Evolutionary conservation across 2,797 vertebrate species (phyloP).

Genomic region (Sebastes hubbsi): DNA sequence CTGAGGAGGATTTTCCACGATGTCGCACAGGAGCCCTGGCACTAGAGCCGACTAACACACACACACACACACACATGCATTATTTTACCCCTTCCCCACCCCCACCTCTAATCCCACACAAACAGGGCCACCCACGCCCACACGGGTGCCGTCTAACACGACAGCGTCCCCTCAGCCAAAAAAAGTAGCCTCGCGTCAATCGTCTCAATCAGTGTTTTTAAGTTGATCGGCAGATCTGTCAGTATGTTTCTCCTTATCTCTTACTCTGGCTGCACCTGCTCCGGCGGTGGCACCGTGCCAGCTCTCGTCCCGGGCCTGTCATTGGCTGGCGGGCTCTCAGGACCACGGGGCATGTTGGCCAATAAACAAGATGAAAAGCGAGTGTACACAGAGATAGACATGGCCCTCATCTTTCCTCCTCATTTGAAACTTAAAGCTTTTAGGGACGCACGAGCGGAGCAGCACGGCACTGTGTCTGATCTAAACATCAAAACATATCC

Average conservation of each 20-base stretch:
- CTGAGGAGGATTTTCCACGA: constrained; percentile 81
- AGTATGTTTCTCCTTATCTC: constrained; percentile 62
- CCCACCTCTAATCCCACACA: constrained; percentile 53
- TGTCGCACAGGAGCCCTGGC: constrained; percentile 75
- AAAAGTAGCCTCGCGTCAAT: constrained; percentile 22
- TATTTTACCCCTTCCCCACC: constrained; percentile 7
- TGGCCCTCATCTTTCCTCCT: constrained; percentile 21
- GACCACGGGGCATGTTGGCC: constrained; percentile 45
- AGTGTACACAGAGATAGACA: constrained; percentile 44
- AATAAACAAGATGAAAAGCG: constrained; percentile 64
- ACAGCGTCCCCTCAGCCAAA: constrained; percentile 13
- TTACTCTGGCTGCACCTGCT: constrained; percentile 74
- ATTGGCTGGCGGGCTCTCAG: constrained; percentile 49
- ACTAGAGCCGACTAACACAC: constrained; percentile 36
- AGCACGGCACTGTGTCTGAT: constrained; percentile 5
- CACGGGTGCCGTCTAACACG: constrained; percentile 21
- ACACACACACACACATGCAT: constrained; percentile 32
- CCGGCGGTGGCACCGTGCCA: constrained; percentile 61
- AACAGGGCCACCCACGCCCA: constrained; percentile 59
- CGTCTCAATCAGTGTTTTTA: constrained; percentile 57
- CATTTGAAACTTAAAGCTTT: constrained; percentile 5
- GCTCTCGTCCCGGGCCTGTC: constrained; percentile 29
- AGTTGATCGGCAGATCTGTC: constrained; percentile 60
- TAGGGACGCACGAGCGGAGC: not conserved
- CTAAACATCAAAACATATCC: constrained; percentile 29